Conservation (phyloP, 1,140 invertebrate genomes). For the Steinernema feltiae region DNA sequence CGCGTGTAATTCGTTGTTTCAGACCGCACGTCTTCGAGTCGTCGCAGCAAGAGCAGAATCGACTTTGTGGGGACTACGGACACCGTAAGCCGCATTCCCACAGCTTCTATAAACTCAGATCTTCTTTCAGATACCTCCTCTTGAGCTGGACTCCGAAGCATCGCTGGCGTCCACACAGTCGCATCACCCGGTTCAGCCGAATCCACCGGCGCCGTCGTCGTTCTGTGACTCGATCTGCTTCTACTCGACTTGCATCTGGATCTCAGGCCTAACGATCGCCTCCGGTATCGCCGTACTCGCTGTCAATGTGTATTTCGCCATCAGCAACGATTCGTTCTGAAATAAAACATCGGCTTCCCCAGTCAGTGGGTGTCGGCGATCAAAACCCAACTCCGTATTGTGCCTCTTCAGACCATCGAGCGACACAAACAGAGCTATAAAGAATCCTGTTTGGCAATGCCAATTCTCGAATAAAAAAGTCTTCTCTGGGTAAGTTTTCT, state of each 20-base stretch:
- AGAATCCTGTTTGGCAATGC: background rate
- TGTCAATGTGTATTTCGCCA: background rate
- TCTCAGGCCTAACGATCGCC: background rate
- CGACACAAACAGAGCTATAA: background rate
- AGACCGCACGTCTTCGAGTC: background rate
- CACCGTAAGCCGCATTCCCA: too few relatives aligned
- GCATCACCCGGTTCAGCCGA: too few relatives aligned
- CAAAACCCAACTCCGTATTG: background rate
- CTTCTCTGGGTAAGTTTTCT: background rate
- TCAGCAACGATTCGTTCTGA: background rate
- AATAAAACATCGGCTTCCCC: too few relatives aligned
- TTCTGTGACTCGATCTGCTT: background rate
- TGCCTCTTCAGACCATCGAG: too few relatives aligned
- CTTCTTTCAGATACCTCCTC: too few relatives aligned
- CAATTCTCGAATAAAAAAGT: background rate
- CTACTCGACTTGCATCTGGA: background rate
- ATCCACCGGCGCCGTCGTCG: too few relatives aligned
- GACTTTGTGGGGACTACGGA: too few relatives aligned
- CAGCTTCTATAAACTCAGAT: too few relatives aligned
- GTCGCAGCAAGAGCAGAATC: background rate
- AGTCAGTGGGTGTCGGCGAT: too few relatives aligned
- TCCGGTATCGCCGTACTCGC: background rate
- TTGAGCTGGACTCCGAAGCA: too few relatives aligned
- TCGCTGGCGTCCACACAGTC: too few relatives aligned
- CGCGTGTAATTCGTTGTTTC: too few relatives aligned